phyloP scores from a whole-genome alignment of 2,113 vertebrate genomes.

The Condylura cristata region DNA sequence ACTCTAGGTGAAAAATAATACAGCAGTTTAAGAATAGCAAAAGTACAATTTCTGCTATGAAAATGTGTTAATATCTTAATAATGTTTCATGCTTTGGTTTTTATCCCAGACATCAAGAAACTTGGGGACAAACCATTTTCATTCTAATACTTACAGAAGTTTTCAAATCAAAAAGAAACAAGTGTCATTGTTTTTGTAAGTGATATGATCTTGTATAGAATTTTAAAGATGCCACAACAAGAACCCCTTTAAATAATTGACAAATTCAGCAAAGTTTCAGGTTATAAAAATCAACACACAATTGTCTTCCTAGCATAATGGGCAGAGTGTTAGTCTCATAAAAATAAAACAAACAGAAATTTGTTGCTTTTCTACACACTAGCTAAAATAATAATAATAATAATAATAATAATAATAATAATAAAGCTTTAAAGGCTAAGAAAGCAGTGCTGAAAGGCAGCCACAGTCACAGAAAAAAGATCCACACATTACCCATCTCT shows the following conservation, averaged over 20 bases:
- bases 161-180: neutral
- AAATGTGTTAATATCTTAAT: neutral
- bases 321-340: too few species aligned
- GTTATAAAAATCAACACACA: neutral
- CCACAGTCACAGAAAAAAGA: too few species aligned
- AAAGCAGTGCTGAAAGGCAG: too few species aligned
- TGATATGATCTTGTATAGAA: neutral
- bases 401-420: too few species aligned
- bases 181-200: too few species aligned
- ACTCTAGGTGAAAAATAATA: slow-evolving; percentile 10
- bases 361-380: too few species aligned
- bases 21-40: neutral
- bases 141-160: neutral
- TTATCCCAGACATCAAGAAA: neutral
- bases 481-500: too few species aligned
- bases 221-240: neutral
- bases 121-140: neutral
- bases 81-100: neutral
- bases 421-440: too few species aligned
- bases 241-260: neutral
- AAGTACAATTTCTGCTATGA: neutral
- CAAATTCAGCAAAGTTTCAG: neutral
- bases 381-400: too few species aligned
- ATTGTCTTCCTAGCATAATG: too few species aligned
- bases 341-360: too few species aligned